Base-by-base conservation (phyloP, 2,113 vertebrate genomes). In the Rhinolophus ferrumequinum region DNA sequence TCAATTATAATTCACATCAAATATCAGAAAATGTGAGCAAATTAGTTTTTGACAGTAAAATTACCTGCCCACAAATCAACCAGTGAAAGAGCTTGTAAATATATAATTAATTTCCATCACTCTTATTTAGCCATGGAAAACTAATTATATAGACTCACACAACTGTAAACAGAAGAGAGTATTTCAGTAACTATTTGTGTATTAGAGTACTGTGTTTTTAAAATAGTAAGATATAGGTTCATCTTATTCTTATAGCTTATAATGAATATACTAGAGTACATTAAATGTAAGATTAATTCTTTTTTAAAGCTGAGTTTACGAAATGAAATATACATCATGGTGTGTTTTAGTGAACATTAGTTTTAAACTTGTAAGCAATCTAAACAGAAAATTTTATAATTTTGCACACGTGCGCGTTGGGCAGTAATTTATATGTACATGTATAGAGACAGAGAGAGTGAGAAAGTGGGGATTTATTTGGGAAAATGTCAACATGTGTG, bases 41-140 rank as follows among this genome's bases (percentile, higher is more conserved):
- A 92, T 93, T 69, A 66, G n/a, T n/a, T 96, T 93, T 79, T 80
- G 73, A 96, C 80, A 92, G 52, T 84, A 94, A 97, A 97, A 97
- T 96, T 96, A 96, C 50, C 69, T 93, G 60, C 84, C 81, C 70
- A 86, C 44, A 89, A 94, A 92, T 88, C 80, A 96, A 93, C 54
- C 70, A 67, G 22, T 18, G 24, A 94, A 94, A 76, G 50, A 52
- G 41, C 16, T 30, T 96, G 21, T 90, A 97, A 96, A 96, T 85
- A 85, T 47, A 52, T 70, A 91, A 82, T 94, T 90, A 86, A 80
- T 77, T 89, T 64, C 80, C 47, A 88, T 56, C 30, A 56, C 54
- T 66, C 75, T 50, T 73, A 77, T 47, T 47, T 56, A 97, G 80
- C 19, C 64, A 79, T 58, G 56, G 93, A 47, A 80, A 93, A 93